Base-by-base conservation (phyloP, 2,888 invertebrate genomes). In the Empis stercorea region DNA sequence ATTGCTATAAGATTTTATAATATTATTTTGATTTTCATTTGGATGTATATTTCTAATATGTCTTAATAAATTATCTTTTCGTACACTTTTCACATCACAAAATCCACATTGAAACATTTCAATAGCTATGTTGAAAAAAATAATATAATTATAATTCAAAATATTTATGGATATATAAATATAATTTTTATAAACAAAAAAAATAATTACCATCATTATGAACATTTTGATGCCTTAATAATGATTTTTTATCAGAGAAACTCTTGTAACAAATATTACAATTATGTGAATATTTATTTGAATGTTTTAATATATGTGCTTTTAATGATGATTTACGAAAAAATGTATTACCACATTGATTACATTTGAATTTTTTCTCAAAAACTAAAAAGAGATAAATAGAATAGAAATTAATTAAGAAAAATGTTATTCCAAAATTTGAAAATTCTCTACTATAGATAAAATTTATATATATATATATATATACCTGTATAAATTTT, bases 1-100 rank as follows among this genome's bases (percentile, higher is more conserved):
- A 16, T 17, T 16, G 4, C 5, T 13, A 30, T 50, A 10, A 1
- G 49, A 46, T 2, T 10, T 48, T 10, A 57, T 42, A 4, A 57
- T 49, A 47, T 59, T 48, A 0, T 48, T 36, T 56, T 55, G 37
- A 59, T 55, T 48, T 17, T 54, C 50, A 1, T 71, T 76, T 1
- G 79, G 78, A 64, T 88, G 87, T 46, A 84, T 80, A 63, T 86
- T 84, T 46, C 80, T 76, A 48, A 85, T 73, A 63, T 87, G 87
- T 0, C 87, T 74, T 50, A 78, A 76, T 50, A 87, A 72, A 61
- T 87, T 88, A 62, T 88, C 88, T 61, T 82, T 84, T 49, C 88
- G 72, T 40, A 81, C 71, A 60, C 87, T 87, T 37, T 75, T 75
- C 10, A 80, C 78, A 34, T 75, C 73, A 64, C 88, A 88, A 23